Conservation (phyloP, 2,113 vertebrate genomes). For the Capreolus pygargus region DNA sequence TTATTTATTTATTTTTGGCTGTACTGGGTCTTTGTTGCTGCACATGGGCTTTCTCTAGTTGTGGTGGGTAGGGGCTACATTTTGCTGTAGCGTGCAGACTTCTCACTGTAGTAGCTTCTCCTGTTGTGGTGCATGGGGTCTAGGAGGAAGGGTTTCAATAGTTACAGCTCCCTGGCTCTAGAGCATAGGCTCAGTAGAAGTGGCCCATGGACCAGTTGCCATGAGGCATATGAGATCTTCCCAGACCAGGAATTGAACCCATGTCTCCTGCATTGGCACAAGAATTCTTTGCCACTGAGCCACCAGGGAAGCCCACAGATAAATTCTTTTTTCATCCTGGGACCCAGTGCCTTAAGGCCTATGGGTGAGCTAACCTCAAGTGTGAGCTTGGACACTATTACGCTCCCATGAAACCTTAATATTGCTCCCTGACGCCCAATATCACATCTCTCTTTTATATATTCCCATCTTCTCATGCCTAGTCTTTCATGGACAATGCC, state of each 20-base stretch:
- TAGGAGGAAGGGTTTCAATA: not conserved
- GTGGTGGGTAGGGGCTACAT: not conserved
- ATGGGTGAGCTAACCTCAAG: not conserved
- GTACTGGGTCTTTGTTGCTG: not conserved
- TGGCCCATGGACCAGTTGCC: not conserved
- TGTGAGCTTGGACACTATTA: not conserved
- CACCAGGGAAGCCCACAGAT: not conserved
- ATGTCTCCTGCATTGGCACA: accelerated
- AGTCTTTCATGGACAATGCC: not conserved
- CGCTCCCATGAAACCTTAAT: not conserved
- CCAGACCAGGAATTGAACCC: not conserved
- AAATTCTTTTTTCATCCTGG: not conserved
- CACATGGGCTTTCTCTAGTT: not conserved
- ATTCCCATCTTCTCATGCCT: not conserved
- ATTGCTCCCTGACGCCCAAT: no score
- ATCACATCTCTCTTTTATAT: not conserved
- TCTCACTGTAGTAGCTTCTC: not conserved
- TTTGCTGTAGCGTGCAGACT: not conserved
- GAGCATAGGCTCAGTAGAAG: not conserved
- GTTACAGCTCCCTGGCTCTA: not conserved
- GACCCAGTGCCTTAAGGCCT: accelerated
- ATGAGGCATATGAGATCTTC: not conserved
- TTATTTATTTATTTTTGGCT: not conserved
- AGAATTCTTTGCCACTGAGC: not conserved
- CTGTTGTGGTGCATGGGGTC: not conserved